phyloP scores from a whole-genome alignment of 2,888 invertebrate species.

The Mylabris sibirica region DNA sequence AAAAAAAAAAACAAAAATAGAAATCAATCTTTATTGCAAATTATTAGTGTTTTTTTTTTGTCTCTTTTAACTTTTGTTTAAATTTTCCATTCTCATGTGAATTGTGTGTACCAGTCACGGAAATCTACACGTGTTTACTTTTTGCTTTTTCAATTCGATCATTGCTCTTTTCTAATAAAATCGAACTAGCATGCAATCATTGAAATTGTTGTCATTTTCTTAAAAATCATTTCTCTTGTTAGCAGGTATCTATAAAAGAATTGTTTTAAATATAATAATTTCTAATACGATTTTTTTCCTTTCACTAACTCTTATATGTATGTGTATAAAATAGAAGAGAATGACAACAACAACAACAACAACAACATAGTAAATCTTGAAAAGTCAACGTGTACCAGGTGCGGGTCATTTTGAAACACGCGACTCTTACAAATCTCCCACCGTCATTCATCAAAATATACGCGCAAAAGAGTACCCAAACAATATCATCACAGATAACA shows the following conservation, averaged over 20 bases:
- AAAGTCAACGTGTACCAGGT: conserved; percentile 46
- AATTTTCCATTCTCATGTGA: not conserved
- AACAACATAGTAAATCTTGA: conserved; percentile 12
- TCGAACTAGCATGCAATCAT: not conserved
- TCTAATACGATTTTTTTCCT: not conserved
- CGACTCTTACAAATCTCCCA: conserved; percentile 29
- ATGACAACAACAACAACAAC: not conserved
- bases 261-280: not conserved
- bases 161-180: conserved; percentile 29
- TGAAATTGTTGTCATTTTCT: not conserved
- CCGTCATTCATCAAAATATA: not conserved
- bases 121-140: conserved; percentile 5
- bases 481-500: not conserved
- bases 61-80: not conserved
- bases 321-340: not conserved
- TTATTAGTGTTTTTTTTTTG: not conserved
- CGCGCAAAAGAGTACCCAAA: not conserved
- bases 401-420: conserved; percentile 43
- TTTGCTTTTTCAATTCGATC: conserved; percentile 33
- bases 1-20: too few relatives aligned
- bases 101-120: conserved; percentile 32
- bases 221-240: too few relatives aligned
- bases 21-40: conserved; percentile 11
- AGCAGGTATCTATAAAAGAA: too few relatives aligned
- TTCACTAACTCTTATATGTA: not conserved